Evolutionary conservation across 2,113 vertebrate genomes (phyloP).

Genomic region (Amphiprion percula): DNA sequence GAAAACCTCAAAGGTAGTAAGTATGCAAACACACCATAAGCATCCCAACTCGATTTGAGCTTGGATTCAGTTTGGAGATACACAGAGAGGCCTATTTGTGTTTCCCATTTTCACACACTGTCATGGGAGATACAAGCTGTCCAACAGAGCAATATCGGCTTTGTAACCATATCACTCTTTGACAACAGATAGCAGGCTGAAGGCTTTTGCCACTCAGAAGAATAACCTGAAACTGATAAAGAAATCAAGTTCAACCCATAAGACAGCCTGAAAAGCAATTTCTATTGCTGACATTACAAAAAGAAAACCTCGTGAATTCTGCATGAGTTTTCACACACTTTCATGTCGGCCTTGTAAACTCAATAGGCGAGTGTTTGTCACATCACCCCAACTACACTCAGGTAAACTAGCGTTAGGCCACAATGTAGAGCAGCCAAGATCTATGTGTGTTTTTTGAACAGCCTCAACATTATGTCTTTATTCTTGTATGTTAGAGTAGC

Average conservation of each 20-base stretch:
- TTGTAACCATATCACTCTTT: constrained; percentile 61
- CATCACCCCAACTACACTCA: background rate
- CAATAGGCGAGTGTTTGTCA: constrained; percentile 19
- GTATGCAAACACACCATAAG: constrained; percentile 56
- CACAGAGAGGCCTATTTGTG: constrained; percentile 36
- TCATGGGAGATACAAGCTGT: constrained; percentile 43
- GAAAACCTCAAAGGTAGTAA: constrained; percentile 63
- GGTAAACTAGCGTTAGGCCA: constrained; percentile 6
- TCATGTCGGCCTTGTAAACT: constrained; percentile 34
- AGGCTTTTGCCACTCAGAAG: constrained; percentile 48
- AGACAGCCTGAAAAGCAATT: constrained; percentile 45
- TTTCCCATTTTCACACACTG: constrained; percentile 36
- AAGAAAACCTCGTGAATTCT: constrained; percentile 12
- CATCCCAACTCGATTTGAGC: constrained; percentile 53
- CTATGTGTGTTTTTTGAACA: background rate
- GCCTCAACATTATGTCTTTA: background rate
- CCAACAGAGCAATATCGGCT: constrained; percentile 39
- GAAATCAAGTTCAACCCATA: constrained; percentile 57
- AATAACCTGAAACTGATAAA: constrained; percentile 57
- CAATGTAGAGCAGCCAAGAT: background rate
- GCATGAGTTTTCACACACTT: background rate
- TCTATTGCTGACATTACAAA: constrained; percentile 40
- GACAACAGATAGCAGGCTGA: constrained; percentile 55
- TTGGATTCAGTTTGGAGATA: constrained; percentile 58
- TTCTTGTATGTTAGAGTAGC: background rate